A percentile compares a stretch with the other conserved stretches of the same genome.
Conservation (phyloP, 1,140 invertebrate species). For the Hestina assimilis region DNA sequence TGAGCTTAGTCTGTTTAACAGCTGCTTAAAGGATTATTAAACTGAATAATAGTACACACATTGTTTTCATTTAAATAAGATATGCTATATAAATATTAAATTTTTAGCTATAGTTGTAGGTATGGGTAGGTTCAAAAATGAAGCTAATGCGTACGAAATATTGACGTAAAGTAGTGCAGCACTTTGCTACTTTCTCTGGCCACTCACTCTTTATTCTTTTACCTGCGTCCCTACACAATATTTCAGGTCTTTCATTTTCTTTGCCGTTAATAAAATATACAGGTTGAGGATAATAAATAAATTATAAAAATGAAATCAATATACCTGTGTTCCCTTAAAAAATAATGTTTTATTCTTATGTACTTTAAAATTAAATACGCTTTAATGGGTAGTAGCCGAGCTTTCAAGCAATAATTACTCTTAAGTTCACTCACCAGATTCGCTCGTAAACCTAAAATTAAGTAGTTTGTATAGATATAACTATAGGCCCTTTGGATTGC, state of each 20-base stretch:
- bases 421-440: conserved; percentile 19
- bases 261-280: too few species aligned
- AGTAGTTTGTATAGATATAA: conserved; percentile 14
- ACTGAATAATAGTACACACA: neutral
- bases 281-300: too few species aligned
- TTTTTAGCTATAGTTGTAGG: too few species aligned
- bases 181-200: too few species aligned
- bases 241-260: too few species aligned
- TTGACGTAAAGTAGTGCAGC: too few species aligned
- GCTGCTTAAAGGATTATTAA: conserved; percentile 16
- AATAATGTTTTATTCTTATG: too few species aligned
- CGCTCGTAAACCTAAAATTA: conserved; percentile 21
- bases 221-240: too few species aligned
- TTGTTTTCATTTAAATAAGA: neutral
- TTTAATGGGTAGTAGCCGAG: conserved; percentile 12
- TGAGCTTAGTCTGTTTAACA: conserved; percentile 20
- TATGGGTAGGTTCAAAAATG: too few species aligned
- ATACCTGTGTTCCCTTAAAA: neutral
- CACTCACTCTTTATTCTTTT: too few species aligned
- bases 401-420: conserved; percentile 21
- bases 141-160: neutral
- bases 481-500: conserved; percentile 1
- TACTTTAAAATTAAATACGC: conserved; percentile 11
- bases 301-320: neutral
- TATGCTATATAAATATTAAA: neutral